Conservation (phyloP, 2,797 vertebrate species). For the Xenops minutus region DNA sequence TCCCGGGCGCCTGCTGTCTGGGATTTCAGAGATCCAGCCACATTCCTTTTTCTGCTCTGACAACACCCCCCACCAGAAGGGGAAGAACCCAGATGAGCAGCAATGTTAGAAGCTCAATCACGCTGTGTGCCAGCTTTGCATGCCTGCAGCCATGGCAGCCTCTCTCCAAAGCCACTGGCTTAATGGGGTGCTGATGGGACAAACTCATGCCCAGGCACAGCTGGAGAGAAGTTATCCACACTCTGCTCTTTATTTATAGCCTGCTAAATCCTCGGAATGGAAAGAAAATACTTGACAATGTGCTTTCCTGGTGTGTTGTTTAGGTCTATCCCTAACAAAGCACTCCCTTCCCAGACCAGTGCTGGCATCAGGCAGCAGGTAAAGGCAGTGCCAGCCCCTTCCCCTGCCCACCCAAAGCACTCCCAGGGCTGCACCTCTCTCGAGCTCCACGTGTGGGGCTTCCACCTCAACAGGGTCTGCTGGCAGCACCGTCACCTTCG, state of each 20-base stretch:
- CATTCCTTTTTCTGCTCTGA: not conserved
- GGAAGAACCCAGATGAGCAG: not conserved
- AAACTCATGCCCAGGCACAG: not conserved
- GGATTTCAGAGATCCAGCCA: not conserved
- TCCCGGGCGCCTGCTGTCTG: not conserved
- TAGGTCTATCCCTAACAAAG: not conserved
- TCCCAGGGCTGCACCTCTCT: conserved; percentile 72
- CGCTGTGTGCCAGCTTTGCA: fast-evolving
- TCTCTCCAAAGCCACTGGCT: not conserved
- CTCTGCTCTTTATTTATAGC: not conserved
- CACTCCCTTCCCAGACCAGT: fast-evolving
- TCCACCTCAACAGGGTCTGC: conserved; percentile 89
- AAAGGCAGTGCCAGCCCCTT: not conserved
- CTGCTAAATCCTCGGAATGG: not conserved
- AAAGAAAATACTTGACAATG: not conserved
- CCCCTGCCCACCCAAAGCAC: not conserved
- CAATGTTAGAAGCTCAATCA: not conserved
- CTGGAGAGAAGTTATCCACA: not conserved
- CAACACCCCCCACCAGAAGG: not conserved
- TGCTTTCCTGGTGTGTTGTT: not conserved
- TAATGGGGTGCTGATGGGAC: not conserved
- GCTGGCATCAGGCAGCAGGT: not conserved
- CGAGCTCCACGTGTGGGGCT: conserved; percentile 64
- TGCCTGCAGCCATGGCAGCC: not conserved
- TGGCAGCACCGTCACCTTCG: conserved; percentile 94